Evolutionary conservation across 1,140 invertebrate species (phyloP).

Genomic region (Araneus ventricosus): DNA sequence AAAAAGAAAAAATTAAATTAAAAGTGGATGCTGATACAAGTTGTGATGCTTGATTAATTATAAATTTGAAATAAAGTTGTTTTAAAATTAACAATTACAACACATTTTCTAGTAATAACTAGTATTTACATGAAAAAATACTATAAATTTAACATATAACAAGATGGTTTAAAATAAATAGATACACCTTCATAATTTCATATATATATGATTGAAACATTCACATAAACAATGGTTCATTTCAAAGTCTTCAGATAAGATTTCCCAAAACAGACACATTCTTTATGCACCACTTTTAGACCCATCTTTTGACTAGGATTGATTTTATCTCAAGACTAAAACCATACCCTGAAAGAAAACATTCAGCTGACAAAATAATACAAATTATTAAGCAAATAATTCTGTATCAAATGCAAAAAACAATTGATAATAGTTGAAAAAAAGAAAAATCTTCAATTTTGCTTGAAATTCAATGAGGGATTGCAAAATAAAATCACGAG

Average conservation of each 20-base stretch:
- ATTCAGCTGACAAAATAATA: background rate
- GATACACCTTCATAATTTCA: slow-evolving; percentile 24
- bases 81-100: background rate
- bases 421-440: background rate
- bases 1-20: no score
- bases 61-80: no score
- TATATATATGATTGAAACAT: background rate
- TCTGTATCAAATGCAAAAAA: background rate
- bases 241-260: background rate
- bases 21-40: no score
- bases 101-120: slow-evolving; percentile 15
- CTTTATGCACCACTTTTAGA: slow-evolving; percentile 63
- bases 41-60: no score
- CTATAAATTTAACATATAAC: slow-evolving; percentile 58
- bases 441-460: no score
- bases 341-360: slow-evolving; percentile 92
- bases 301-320: slow-evolving; percentile 91
- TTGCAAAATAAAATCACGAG: no score
- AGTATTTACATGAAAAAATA: slow-evolving; percentile 64
- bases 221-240: background rate
- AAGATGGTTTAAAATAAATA: slow-evolving; percentile 36
- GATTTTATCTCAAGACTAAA: slow-evolving; percentile 96
- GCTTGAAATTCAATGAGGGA: no score
- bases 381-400: background rate
- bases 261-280: background rate